Conservation (phyloP, 2,888 invertebrate genomes). For the Rhabditophanes sp. region DNA sequence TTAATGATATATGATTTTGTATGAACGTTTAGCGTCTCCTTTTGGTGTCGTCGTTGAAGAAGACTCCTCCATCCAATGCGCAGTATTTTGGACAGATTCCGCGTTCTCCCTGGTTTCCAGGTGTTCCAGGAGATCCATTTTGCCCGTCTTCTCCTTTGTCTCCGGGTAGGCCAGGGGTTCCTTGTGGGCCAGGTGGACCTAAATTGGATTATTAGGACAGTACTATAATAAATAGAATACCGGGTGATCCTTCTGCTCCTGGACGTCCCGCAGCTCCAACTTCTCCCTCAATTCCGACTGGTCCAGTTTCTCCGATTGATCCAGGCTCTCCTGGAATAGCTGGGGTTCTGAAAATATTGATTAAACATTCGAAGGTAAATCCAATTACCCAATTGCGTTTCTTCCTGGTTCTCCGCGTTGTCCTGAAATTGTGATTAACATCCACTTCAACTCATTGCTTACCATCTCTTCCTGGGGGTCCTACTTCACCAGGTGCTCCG, state of each 20-base stretch:
- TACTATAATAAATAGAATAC: not conserved
- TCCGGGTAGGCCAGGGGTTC: conserved; percentile 39
- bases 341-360: too few relatives aligned
- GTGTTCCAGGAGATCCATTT: conserved; percentile 3
- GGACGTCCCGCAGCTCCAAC: conserved; percentile 29
- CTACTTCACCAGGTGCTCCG: too few relatives aligned
- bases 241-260: too few relatives aligned
- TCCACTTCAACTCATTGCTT: too few relatives aligned
- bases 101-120: conserved; percentile 1
- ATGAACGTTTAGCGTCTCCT: too few relatives aligned
- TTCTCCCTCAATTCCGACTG: conserved; percentile 41
- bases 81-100: conserved; percentile 26
- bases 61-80: conserved; percentile 34
- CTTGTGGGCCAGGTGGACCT: conserved; percentile 15
- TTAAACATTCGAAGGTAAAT: too few relatives aligned
- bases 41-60: conserved; percentile 40
- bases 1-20: too few relatives aligned
- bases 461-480: too few relatives aligned
- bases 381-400: conserved; percentile 41
- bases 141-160: conserved; percentile 25
- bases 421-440: too few relatives aligned
- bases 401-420: conserved; percentile 40
- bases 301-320: conserved; percentile 27
- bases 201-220: not conserved
- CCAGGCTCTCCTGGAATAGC: conserved; percentile 16